These are phyloP conservation scores for Lampris megalopsis DNA, from an alignment of 2,113 vertebrate species.

Conservation along the genomic window DNA sequence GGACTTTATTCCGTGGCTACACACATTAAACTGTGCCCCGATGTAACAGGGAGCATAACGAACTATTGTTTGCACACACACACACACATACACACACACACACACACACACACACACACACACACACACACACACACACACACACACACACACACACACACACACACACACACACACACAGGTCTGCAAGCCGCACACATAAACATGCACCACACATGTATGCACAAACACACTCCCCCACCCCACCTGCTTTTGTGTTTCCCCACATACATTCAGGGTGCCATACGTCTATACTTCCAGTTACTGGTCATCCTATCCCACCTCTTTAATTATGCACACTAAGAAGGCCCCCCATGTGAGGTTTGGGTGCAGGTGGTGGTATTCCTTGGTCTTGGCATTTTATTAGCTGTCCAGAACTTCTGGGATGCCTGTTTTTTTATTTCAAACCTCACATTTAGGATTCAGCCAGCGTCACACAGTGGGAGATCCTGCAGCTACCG, in stretches of 20 bases:
- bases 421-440: neutral
- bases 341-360: conserved; percentile 76
- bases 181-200: neutral
- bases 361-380: conserved; percentile 61
- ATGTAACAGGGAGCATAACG: no score
- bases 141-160: neutral
- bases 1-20: no score
- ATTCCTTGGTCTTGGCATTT: conserved; percentile 64
- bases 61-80: neutral
- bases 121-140: no score
- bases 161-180: neutral
- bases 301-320: conserved; percentile 76
- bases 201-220: conserved; percentile 7
- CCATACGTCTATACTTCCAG: conserved; percentile 65
- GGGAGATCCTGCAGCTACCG: neutral
- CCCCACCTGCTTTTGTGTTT: conserved; percentile 18
- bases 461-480: neutral
- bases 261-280: conserved; percentile 58
- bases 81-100: no score
- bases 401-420: conserved; percentile 39
- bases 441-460: neutral
- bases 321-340: conserved; percentile 81
- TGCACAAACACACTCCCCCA: neutral
- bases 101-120: neutral
- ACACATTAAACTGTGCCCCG: no score